Conservation (phyloP, 2,888 invertebrate genomes). For the Troides helena region DNA sequence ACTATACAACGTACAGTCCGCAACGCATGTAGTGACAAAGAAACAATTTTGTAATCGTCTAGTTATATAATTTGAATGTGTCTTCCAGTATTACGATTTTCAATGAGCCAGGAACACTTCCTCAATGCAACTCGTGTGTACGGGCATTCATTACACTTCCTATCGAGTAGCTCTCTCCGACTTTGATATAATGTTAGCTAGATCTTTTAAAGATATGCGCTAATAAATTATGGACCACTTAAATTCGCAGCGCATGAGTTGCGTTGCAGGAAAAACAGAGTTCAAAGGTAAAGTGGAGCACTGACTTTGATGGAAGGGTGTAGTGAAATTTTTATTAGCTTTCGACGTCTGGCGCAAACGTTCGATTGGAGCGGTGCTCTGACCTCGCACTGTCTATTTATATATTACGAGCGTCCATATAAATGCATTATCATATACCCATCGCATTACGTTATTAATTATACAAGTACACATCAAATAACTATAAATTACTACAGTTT, state of each 20-base stretch:
- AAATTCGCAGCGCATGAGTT: conserved; percentile 27
- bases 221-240: conserved; percentile 44
- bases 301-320: conserved; percentile 25
- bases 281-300: conserved; percentile 30
- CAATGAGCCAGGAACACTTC: conserved; percentile 45
- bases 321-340: conserved; percentile 24
- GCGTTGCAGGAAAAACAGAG: conserved; percentile 25
- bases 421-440: neutral
- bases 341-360: conserved; percentile 22
- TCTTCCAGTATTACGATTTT: conserved; percentile 38
- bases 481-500: neutral
- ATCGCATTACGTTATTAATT: too few relatives aligned
- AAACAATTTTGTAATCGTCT: conserved; percentile 25
- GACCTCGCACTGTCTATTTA: neutral
- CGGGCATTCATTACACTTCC: conserved; percentile 58
- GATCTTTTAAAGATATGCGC: conserved; percentile 49
- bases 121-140: conserved; percentile 43
- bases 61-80: conserved; percentile 27
- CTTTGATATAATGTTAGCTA: conserved; percentile 63
- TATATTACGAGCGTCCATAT: neutral
- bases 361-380: conserved; percentile 15
- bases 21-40: conserved; percentile 19
- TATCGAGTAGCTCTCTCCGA: conserved; percentile 54
- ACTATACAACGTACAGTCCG: conserved; percentile 18
- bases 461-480: too few relatives aligned